phyloP scores from a whole-genome alignment of 2,888 invertebrate species.

The Aquatica leii region DNA sequence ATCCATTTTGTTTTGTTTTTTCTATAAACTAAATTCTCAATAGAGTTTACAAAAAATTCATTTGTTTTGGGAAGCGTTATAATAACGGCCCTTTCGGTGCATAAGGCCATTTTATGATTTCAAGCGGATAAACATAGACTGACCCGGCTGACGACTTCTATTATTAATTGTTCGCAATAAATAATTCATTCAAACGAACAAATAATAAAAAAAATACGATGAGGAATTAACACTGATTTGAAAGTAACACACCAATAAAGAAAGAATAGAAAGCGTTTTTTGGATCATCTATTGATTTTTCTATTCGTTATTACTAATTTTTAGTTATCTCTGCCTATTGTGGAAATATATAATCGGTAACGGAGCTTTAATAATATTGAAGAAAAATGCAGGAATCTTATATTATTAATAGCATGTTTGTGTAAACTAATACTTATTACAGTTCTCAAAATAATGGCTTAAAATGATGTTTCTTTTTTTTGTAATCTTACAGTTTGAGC shows the following conservation, averaged over 20 bases:
- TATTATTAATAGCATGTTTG: constrained; percentile 33
- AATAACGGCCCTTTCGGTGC: too few species aligned
- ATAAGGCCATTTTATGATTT: constrained; percentile 51
- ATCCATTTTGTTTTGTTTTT: too few species aligned
- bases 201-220: constrained; percentile 27
- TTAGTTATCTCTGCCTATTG: constrained; percentile 22
- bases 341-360: constrained; percentile 27
- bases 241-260: constrained; percentile 8
- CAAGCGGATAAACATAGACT: constrained; percentile 52
- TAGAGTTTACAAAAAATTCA: too few species aligned
- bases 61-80: too few species aligned
- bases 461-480: constrained; percentile 28
- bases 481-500: constrained; percentile 31
- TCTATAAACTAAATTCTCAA: too few species aligned
- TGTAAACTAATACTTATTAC: constrained; percentile 34
- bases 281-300: constrained; percentile 10
- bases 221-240: constrained; percentile 30
- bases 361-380: constrained; percentile 19
- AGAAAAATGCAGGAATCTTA: constrained; percentile 9
- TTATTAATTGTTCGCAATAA: constrained; percentile 41
- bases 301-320: constrained; percentile 17
- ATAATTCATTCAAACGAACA: constrained; percentile 24
- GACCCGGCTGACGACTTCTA: constrained; percentile 58
- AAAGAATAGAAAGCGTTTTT: constrained; percentile 19
- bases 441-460: constrained; percentile 27